A percentile compares a stretch with the other conserved stretches of the same genome.
phyloP scores from a whole-genome alignment of 2,797 vertebrate genomes.

The Acrocephalus scirpaceus region DNA sequence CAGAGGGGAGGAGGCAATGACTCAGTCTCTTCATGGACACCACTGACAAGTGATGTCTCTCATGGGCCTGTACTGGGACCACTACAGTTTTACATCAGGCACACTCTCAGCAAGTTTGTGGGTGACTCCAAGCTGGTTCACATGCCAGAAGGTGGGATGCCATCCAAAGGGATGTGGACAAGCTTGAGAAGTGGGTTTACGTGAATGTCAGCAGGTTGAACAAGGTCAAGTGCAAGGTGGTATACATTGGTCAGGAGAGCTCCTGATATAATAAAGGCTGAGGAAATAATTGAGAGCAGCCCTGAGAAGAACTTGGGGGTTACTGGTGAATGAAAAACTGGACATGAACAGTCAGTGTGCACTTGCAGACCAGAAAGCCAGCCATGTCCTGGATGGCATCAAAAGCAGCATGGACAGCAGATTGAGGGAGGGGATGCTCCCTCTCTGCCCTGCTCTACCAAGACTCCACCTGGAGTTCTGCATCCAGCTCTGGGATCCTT shows the following conservation, averaged over 20 bases:
- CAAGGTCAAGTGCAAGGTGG: not conserved
- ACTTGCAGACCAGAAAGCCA: not conserved
- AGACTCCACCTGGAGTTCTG: not conserved
- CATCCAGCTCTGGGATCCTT: not conserved
- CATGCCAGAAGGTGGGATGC: not conserved
- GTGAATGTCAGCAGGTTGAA: not conserved
- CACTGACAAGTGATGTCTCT: not conserved
- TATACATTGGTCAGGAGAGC: not conserved
- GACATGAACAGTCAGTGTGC: not conserved
- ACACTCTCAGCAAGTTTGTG: not conserved
- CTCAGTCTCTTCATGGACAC: not conserved
- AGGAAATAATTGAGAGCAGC: not conserved
- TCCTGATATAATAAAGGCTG: not conserved
- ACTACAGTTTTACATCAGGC: not conserved
- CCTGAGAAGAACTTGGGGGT: too few relatives aligned
- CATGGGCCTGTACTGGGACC: accelerated
- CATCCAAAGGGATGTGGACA: not conserved
- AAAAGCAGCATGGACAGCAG: not conserved
- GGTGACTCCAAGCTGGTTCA: not conserved
- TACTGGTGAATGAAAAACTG: not conserved
- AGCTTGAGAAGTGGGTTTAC: not conserved
- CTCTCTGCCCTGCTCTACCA: not conserved
- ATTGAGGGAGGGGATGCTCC: not conserved
- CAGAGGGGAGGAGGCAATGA: not conserved
- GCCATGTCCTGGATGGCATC: not conserved